phyloP scores from a whole-genome alignment of 2,888 invertebrate species.

The Falcaria lacertinaria region DNA sequence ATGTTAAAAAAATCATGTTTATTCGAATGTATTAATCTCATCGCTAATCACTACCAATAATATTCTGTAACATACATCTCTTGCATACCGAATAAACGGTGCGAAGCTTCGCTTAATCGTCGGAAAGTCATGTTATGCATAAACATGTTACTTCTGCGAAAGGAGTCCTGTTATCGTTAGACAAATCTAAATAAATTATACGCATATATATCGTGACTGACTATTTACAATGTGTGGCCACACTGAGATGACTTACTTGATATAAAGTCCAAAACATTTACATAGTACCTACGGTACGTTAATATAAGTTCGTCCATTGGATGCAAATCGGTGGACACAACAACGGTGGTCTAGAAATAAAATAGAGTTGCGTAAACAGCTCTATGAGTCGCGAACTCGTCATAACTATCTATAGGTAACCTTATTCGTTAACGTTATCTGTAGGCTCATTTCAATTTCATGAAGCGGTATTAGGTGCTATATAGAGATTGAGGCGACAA shows the following conservation, averaged over 20 bases:
- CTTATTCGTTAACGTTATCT: no score
- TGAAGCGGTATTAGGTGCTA: no score
- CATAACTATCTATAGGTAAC: no score
- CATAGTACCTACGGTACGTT: no score
- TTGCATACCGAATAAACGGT: constrained; percentile 27
- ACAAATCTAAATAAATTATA: not conserved
- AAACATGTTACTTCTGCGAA: constrained; percentile 29
- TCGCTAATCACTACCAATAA: constrained; percentile 18
- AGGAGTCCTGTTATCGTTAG: constrained; percentile 1
- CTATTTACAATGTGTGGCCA: no score
- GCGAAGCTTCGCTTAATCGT: constrained; percentile 30
- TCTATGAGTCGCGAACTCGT: not conserved
- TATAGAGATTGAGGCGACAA: no score
- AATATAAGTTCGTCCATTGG: no score
- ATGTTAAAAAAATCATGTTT: constrained; percentile 23
- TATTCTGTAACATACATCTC: constrained; percentile 25
- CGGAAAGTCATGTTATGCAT: constrained; percentile 37
- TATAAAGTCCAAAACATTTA: no score
- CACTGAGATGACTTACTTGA: not conserved
- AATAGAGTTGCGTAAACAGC: constrained; percentile 31
- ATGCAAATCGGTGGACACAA: constrained; percentile 49
- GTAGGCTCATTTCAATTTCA: no score
- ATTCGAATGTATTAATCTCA: constrained; percentile 25
- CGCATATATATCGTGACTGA: not conserved
- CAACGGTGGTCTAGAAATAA: constrained; percentile 48